Conservation (phyloP, 1,140 invertebrate species). For the Geopemphigus sp. region DNA sequence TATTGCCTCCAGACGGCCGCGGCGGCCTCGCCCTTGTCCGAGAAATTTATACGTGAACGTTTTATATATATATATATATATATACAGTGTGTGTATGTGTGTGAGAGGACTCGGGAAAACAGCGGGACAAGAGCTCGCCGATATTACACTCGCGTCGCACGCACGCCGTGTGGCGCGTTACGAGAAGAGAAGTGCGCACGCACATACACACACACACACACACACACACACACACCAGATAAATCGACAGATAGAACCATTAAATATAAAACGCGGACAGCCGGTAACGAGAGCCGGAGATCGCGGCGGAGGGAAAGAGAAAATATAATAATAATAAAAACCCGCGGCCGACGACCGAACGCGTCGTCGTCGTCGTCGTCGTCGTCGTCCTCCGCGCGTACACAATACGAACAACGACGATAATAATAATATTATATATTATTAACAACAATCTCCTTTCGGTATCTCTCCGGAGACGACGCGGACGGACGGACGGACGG, state of each 20-base stretch:
- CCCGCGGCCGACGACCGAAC: constrained; percentile 39
- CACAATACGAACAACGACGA: constrained; percentile 27
- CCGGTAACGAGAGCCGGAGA: background rate
- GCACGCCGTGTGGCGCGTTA: constrained; percentile 5
- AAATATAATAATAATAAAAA: constrained; percentile 43
- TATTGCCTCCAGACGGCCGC: constrained; percentile 48
- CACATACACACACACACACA: too few relatives aligned
- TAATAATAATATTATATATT: constrained; percentile 30
- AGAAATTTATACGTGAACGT: constrained; percentile 41
- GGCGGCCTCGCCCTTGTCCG: constrained; percentile 46
- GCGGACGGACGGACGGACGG: background rate
- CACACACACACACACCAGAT: constrained; percentile 49
- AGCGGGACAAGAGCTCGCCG: constrained; percentile 29
- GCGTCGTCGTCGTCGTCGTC: background rate
- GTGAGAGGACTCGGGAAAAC: constrained; percentile 33
- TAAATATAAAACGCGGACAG: constrained; percentile 38
- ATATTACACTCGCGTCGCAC: constrained; percentile 12
- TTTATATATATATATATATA: too few relatives aligned
- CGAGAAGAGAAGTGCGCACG: too few relatives aligned
- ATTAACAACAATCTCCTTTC: constrained; percentile 42
- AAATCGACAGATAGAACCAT: constrained; percentile 49
- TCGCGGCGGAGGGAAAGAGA: background rate
- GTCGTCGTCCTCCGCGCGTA: background rate
- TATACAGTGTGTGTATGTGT: background rate
- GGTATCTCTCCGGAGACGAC: constrained; percentile 27